Evolutionary conservation across 2,888 invertebrate genomes (phyloP).

Genomic region (Steinernema scapterisci): DNA sequence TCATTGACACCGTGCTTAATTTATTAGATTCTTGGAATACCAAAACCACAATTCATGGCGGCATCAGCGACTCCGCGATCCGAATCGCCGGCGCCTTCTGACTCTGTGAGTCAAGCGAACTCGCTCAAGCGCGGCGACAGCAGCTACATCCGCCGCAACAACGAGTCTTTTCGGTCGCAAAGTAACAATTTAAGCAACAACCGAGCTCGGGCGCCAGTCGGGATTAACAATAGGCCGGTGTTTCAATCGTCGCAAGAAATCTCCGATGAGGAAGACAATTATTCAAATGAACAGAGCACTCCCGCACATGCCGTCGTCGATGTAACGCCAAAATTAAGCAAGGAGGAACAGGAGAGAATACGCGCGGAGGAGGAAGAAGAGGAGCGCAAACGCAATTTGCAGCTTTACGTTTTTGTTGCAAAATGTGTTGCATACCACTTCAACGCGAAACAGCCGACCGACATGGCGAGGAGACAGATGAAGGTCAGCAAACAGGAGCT

Average conservation of each 20-base stretch:
- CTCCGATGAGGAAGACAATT: conserved; percentile 59
- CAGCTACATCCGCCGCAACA: conserved; percentile 37
- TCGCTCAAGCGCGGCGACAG: conserved; percentile 59
- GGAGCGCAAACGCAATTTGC: conserved; percentile 88
- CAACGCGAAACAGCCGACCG: conserved; percentile 90
- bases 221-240: conserved; percentile 46
- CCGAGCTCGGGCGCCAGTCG: conserved; percentile 37
- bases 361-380: conserved; percentile 90
- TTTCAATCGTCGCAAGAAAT: conserved; percentile 64
- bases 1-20: background rate
- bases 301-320: conserved; percentile 36
- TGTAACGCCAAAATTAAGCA: conserved; percentile 48
- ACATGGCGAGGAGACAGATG: conserved; percentile 89
- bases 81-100: conserved; percentile 66
- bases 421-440: conserved; percentile 93
- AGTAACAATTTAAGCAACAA: conserved; percentile 1
- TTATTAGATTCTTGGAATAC: conserved; percentile 44
- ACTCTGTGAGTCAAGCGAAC: conserved; percentile 63
- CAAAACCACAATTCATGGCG: conserved; percentile 36
- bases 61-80: conserved; percentile 55
- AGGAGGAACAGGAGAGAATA: conserved; percentile 66
- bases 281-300: conserved; percentile 38
- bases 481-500: conserved; percentile 92
- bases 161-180: conserved; percentile 37
- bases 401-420: conserved; percentile 96